Percentiles rank a stretch among this genome's conserved stretches.
Evolutionary conservation across 2,888 invertebrate genomes (phyloP).

Genomic region (Xylophagus ater): DNA sequence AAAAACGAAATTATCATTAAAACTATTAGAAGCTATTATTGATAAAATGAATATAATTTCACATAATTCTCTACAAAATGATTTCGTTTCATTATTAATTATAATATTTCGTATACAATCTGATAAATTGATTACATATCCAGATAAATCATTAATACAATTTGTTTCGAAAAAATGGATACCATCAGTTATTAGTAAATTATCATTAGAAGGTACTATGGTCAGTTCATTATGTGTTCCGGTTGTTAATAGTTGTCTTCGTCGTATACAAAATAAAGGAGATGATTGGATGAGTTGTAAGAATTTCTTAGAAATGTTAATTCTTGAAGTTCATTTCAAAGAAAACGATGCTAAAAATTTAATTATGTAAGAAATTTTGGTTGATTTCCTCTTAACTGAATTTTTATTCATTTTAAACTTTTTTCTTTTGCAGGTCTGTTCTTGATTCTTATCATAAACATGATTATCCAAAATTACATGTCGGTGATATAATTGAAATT

Average conservation of each 20-base stretch:
- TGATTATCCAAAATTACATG: constrained; percentile 17
- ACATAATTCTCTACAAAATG: constrained; percentile 44
- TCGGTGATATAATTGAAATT: constrained; percentile 33
- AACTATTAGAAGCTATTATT: constrained; percentile 49
- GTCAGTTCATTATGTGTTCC: constrained; percentile 47
- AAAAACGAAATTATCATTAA: constrained; percentile 48
- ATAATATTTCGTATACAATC: constrained; percentile 58
- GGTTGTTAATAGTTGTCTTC: constrained; percentile 45
- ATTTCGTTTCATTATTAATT: constrained; percentile 54
- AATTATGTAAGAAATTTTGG: constrained; percentile 43
- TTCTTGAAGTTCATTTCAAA: constrained; percentile 50
- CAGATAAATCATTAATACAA: constrained; percentile 43
- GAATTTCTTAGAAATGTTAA: constrained; percentile 45
- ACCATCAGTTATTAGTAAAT: constrained; percentile 40
- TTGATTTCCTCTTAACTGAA: constrained; percentile 1
- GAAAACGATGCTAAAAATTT: constrained; percentile 44
- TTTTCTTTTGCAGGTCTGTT: constrained; percentile 38
- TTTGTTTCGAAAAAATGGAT: constrained; percentile 42
- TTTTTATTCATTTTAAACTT: constrained; percentile 6
- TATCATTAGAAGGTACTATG: constrained; percentile 46
- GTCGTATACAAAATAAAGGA: constrained; percentile 42
- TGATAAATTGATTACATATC: constrained; percentile 40
- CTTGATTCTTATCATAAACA: constrained; percentile 34
- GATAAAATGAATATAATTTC: constrained; percentile 45
- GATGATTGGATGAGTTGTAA: constrained; percentile 42